Evolutionary conservation across 2,888 invertebrate species (phyloP).

Genomic region (Kryphioiulus occultus): DNA sequence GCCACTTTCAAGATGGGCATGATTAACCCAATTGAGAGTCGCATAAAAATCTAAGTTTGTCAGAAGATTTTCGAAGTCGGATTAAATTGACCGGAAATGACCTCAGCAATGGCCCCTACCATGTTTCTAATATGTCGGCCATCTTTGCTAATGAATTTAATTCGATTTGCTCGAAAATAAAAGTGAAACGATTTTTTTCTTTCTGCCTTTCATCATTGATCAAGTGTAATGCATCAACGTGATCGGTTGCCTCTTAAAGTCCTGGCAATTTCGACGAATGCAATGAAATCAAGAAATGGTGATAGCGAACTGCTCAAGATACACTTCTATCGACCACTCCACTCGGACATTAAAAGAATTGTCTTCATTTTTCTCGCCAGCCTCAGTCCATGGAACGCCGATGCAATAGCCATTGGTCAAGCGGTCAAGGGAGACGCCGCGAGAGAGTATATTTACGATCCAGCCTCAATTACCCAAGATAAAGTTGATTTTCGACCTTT

Average conservation of each 20-base stretch:
- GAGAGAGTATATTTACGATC: background rate
- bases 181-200: background rate
- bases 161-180: background rate
- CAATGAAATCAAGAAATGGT: background rate
- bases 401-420: background rate
- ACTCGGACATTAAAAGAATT: background rate
- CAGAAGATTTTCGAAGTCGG: background rate
- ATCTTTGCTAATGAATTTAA: slow-evolving; percentile 15
- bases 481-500: slow-evolving; percentile 10
- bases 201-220: background rate
- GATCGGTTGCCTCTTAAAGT: background rate
- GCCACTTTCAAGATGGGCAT: no score
- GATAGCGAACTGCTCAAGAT: background rate
- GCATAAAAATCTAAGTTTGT: no score
- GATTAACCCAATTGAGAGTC: no score
- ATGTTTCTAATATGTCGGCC: background rate
- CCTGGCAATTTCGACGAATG: background rate
- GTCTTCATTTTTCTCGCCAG: slow-evolving; percentile 8
- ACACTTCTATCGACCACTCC: background rate
- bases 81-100: background rate
- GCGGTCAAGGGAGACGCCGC: background rate
- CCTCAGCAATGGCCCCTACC: background rate
- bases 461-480: background rate
- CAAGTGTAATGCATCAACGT: background rate
- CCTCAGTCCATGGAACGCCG: background rate